Percentiles rank a stretch among this genome's conserved stretches.
phyloP scores from a whole-genome alignment of 2,113 vertebrate genomes.

The Felis chaus region DNA sequence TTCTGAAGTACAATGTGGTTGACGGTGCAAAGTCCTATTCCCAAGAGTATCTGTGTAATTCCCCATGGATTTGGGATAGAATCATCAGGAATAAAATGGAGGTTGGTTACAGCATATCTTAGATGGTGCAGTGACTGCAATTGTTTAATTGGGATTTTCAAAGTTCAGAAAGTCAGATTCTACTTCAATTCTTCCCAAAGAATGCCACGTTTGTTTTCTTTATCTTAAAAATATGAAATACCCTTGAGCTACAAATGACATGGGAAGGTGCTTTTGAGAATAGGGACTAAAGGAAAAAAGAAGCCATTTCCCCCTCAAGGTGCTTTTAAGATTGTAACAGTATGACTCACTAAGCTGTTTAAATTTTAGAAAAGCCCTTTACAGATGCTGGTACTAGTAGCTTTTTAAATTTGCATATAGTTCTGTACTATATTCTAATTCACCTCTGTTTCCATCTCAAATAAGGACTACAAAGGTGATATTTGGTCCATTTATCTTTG shows the following conservation, averaged over 20 bases:
- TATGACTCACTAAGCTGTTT: not conserved
- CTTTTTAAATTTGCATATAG: constrained; percentile 15
- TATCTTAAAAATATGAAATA: not conserved
- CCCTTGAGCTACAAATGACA: not conserved
- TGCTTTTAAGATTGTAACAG: constrained; percentile 47
- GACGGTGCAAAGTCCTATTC: not conserved
- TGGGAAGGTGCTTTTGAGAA: not conserved
- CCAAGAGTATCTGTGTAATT: not conserved
- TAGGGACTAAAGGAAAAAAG: not conserved
- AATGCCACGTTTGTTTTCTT: constrained; percentile 8
- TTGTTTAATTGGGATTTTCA: not conserved
- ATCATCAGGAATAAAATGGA: not conserved
- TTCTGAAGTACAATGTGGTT: fast-evolving
- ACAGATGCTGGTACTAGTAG: not conserved
- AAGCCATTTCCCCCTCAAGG: not conserved
- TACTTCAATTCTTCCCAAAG: not conserved
- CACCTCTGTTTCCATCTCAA: not conserved
- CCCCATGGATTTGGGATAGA: not conserved
- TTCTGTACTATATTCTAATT: not conserved
- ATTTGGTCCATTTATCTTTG: not conserved
- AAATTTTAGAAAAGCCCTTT: constrained; percentile 16
- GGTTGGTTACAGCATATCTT: not conserved
- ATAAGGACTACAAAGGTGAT: not conserved
- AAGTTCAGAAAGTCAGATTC: not conserved
- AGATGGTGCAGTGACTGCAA: not conserved